Base-by-base conservation (phyloP, 2,113 vertebrate species). In the Myrmecophaga tridactyla region DNA sequence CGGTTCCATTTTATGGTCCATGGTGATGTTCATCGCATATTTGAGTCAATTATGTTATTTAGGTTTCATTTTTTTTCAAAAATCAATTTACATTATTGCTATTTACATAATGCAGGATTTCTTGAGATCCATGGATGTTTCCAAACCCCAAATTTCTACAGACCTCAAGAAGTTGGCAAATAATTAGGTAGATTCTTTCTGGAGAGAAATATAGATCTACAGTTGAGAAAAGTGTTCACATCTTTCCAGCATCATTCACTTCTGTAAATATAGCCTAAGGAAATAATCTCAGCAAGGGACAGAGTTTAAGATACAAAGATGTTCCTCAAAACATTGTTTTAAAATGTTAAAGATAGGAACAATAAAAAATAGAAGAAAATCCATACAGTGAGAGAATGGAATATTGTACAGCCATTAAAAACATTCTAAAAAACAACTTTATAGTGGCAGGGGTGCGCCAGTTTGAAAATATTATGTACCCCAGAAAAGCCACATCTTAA, bases 331-430 rank as follows among this genome's bases (percentile, higher is more conserved):
- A 27, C 0, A 13, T 58, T 63, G 23, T 48, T 86, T 76, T 86
- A 48, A 41, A 76, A 58, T 3, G 4, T 36, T 17, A 5, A 51
- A 27, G 12, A 12, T 0, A 2, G 12, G 34, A 36, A 5, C 1
- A 65, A 29, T 4, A 6, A 48, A 65, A 78, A 78, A 46, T 46
- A 48, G 31, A 12, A 62, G 7, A 25, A 34, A 72, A 31, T 31
- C 21, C 31, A 31, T 43, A 51, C 23, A 21, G 27, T 39, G 63
- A 78, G 23, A 58, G 12, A 41, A 60, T 23, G 63, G 53, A 41
- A 21, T 73, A 65, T 17, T 90, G 14, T 18, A 27, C 36, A 25
- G n/a, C 0, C 9, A 7, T 20, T 80, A 20, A 81, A 65, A 41
- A 41, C 12, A 41, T 18, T 51, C 39, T 63, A 65, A 41, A 39